Evolutionary conservation across 2,797 vertebrate species (phyloP).

Genomic region (Tenualosa ilisha): DNA sequence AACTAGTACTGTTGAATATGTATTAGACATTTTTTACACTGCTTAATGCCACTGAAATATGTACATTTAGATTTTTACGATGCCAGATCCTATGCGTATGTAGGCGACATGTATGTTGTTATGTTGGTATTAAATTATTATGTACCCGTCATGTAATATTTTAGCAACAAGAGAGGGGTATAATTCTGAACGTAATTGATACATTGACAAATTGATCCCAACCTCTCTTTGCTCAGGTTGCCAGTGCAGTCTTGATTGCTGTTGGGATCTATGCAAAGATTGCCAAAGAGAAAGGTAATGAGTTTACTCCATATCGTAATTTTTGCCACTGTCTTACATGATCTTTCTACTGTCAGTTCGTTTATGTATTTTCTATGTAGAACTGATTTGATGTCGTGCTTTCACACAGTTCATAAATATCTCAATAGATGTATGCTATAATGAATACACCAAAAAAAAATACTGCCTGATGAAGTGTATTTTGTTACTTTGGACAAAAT

Average conservation of each 20-base stretch:
- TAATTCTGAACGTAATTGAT: neutral
- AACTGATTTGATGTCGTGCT: neutral
- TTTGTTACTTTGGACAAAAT: no score
- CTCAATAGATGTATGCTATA: neutral
- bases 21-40: neutral
- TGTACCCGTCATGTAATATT: no score
- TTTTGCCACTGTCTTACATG: neutral
- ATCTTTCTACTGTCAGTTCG: neutral
- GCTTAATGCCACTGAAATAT: neutral
- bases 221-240: slow-evolving; percentile 61
- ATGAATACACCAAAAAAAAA: neutral
- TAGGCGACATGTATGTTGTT: no score
- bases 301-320: neutral
- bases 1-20: neutral
- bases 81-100: no score
- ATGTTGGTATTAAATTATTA: no score
- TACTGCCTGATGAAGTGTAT: no score
- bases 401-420: neutral
- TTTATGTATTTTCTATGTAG: neutral
- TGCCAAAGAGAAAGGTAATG: slow-evolving; percentile 75
- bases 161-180: neutral
- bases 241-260: slow-evolving; percentile 69
- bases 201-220: neutral
- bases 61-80: no score
- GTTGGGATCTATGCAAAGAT: slow-evolving; percentile 77